phyloP scores from a whole-genome alignment of 2,888 invertebrate species.

The Cheilosia impressa region DNA sequence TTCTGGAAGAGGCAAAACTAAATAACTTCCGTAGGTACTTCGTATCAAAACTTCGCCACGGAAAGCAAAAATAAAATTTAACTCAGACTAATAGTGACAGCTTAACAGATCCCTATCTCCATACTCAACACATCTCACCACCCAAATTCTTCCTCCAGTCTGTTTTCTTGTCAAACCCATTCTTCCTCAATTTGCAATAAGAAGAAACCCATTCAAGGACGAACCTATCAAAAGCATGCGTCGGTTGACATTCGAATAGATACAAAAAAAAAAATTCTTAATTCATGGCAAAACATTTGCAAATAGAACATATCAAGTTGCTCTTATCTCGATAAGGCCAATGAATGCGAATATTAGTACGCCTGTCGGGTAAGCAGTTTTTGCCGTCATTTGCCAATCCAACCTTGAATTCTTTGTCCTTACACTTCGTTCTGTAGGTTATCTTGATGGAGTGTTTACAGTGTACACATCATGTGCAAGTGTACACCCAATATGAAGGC shows the following conservation, averaged over 20 bases:
- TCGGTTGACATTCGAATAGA: not conserved
- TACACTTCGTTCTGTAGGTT: constrained; percentile 42
- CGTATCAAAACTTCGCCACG: too few species aligned
- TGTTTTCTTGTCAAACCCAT: not conserved
- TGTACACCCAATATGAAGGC: constrained; percentile 40
- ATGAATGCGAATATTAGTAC: constrained; percentile 39
- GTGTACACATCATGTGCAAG: constrained; percentile 19
- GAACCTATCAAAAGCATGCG: constrained; percentile 14
- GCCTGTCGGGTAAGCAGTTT: not conserved
- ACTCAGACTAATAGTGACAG: too few species aligned
- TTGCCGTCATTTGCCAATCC: constrained; percentile 31
- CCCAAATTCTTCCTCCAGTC: not conserved
- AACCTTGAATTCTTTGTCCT: constrained; percentile 41
- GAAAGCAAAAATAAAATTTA: too few species aligned
- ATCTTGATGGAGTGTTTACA: constrained; percentile 36
- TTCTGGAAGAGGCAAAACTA: too few species aligned
- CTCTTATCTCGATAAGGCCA: constrained; percentile 40
- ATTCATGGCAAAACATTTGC: constrained; percentile 23
- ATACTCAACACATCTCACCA: not conserved
- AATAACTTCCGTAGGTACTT: too few species aligned
- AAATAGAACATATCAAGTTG: constrained; percentile 33
- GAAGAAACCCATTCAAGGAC: not conserved
- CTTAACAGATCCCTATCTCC: too few species aligned
- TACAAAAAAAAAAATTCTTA: not conserved
- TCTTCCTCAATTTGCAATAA: not conserved